These are phyloP conservation scores for Macaria liturata DNA, from an alignment of 2,888 invertebrate genomes.

Conservation along the genomic window DNA sequence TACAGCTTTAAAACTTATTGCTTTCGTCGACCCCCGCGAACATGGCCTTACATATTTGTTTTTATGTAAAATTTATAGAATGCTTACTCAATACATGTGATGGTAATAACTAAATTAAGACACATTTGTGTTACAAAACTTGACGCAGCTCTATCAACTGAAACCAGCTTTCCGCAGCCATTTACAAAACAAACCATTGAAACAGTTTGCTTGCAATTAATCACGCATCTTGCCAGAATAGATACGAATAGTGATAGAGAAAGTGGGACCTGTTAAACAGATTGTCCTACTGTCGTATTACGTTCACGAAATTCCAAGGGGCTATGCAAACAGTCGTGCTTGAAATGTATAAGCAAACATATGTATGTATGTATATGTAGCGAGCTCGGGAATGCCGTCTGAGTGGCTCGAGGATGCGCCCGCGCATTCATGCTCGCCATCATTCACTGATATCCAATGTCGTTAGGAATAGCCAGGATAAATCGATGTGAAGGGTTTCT, in stretches of 20 bases:
- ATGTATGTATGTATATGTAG: slow-evolving; percentile 40
- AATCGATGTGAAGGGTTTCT: no score
- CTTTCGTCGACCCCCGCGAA: no score
- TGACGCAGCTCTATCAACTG: not conserved
- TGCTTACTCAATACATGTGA: no score
- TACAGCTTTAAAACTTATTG: no score
- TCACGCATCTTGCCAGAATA: slow-evolving; percentile 5
- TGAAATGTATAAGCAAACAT: slow-evolving; percentile 72
- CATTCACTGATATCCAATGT: slow-evolving; percentile 16
- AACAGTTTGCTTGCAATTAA: slow-evolving; percentile 7
- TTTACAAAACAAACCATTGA: not conserved
- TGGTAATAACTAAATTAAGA: no score
- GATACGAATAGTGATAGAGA: slow-evolving; percentile 14
- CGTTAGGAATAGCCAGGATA: not conserved
- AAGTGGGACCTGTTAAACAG: slow-evolving; percentile 21
- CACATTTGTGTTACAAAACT: no score
- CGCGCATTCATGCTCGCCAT: slow-evolving; percentile 39
- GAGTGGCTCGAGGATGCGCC: slow-evolving; percentile 56
- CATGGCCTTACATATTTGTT: no score
- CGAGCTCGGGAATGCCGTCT: slow-evolving; percentile 65
- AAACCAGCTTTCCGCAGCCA: not conserved
- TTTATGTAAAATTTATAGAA: no score
- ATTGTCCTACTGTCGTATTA: slow-evolving; percentile 30
- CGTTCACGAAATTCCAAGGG: slow-evolving; percentile 60
- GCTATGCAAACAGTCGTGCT: slow-evolving; percentile 68